Percentiles rank a stretch among this genome's conserved stretches.
Evolutionary conservation across 2,888 invertebrate genomes (phyloP).

Genomic region (Incurvaria masculella): DNA sequence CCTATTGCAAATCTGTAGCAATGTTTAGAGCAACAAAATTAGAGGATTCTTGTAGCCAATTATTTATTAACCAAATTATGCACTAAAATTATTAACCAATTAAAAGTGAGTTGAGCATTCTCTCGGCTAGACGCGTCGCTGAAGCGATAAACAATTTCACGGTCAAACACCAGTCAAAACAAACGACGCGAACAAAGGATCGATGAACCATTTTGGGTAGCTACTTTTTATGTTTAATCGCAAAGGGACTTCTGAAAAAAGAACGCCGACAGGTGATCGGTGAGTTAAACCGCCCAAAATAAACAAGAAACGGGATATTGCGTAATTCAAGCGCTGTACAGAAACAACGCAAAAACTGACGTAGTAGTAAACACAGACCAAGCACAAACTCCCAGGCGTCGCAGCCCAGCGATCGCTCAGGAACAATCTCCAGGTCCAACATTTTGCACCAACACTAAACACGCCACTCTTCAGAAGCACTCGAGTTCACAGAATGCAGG

Average conservation of each 20-base stretch:
- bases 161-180: not conserved
- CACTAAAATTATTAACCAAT: no score
- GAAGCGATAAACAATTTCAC: not conserved
- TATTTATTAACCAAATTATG: no score
- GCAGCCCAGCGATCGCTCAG: slow-evolving; percentile 92
- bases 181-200: not conserved
- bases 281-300: slow-evolving; percentile 21
- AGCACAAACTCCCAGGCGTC: slow-evolving; percentile 98
- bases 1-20: no score
- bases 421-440: slow-evolving; percentile 96
- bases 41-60: no score
- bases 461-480: slow-evolving; percentile 73
- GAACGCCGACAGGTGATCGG: no score
- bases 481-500: slow-evolving; percentile 42
- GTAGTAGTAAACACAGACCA: slow-evolving; percentile 68
- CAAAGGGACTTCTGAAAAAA: no score
- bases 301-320: slow-evolving; percentile 33
- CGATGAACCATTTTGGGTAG: no score
- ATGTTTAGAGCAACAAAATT: no score
- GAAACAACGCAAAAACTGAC: slow-evolving; percentile 55
- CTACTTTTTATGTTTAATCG: no score
- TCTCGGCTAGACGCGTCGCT: not conserved
- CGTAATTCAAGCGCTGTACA: slow-evolving; percentile 41
- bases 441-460: slow-evolving; percentile 71
- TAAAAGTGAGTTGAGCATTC: no score